Evolutionary conservation across 2,113 vertebrate genomes (phyloP), one percentile per base, ranked within the genome.

Genomic region (Cisticola juncidis): DNA sequence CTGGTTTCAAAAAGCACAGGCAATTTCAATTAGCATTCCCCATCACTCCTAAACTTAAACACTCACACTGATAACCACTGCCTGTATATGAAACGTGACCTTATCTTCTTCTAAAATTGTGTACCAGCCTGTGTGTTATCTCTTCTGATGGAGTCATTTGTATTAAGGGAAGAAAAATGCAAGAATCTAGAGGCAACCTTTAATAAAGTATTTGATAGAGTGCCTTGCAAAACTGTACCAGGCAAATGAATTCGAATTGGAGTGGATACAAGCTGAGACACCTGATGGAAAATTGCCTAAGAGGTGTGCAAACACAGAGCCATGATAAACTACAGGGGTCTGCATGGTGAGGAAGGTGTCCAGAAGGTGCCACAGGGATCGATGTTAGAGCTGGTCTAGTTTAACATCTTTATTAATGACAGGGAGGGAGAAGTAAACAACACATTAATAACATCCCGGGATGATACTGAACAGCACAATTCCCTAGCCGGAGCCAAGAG

Each of bases 321-420:
- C 82, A 73, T 96, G 96, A 97, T 96, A 84, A 97, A 97, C 80
- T 88, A 26, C 76, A 71, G 77, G 45, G 65, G 66, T 79, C 58
- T 20, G 8, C 2, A 1, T n/a, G 50, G 33, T 38, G 78, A 87
- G 8, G 44, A 68, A 85, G 42, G 69, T 87, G 80, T 96, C 91
- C 87, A 69, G 89, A 83, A 91, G 83, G 51, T 93, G 91, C 86
- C 87, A 81, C 22, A 26, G 91, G 85, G 91, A 95, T 95, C 72
- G 74, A 95, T 96, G 92, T 50, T 87, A 65, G 65, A 91, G 69
- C 71, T 94, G 81, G 92, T 80, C 86, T 86, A 50, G 85, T 91
- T 94, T 88, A 96, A 92, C 95, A 93, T 95, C 94, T 96, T 96
- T 95, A 97, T 97, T 96, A 95, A 97, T 95, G 94, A 88, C 48